Conservation (phyloP, 2,888 invertebrate genomes). For the Aspidiotus destructor region DNA sequence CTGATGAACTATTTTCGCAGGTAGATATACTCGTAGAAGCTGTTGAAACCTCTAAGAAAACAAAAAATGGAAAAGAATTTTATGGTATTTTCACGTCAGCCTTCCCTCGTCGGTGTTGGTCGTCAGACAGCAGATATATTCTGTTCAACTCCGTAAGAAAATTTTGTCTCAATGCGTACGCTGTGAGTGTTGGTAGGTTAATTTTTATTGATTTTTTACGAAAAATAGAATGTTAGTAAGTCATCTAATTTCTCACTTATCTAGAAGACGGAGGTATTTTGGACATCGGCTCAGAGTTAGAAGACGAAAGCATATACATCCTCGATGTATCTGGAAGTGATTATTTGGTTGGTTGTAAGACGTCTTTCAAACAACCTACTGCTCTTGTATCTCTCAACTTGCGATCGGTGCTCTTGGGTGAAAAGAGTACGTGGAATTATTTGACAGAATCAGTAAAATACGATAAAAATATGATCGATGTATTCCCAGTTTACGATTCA, state of each 20-base stretch:
- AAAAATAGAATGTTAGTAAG: not conserved
- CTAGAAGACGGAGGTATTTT: conserved; percentile 16
- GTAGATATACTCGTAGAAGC: not conserved
- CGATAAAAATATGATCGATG: conserved; percentile 17
- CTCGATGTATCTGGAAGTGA: conserved; percentile 13
- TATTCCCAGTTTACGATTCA: not conserved
- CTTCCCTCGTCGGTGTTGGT: conserved; percentile 56
- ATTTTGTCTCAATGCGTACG: conserved; percentile 52
- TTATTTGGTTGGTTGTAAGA: conserved; percentile 23
- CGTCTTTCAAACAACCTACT: conserved; percentile 30
- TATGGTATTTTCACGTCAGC: conserved; percentile 55
- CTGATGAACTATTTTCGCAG: not conserved
- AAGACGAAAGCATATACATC: conserved; percentile 6
- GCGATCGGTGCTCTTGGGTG: not conserved
- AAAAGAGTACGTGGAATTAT: not conserved
- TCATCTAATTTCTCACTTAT: not conserved
- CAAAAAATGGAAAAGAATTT: conserved; percentile 48
- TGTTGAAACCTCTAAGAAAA: conserved; percentile 50
- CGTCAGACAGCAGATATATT: conserved; percentile 51
- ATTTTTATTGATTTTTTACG: not conserved
- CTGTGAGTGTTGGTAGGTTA: conserved; percentile 51
- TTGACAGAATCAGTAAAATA: not conserved
- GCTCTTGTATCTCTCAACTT: conserved; percentile 12
- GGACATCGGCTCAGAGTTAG: not conserved
- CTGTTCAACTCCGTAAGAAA: conserved; percentile 56